Evolutionary conservation across 2,888 invertebrate species (phyloP), one percentile per base, ranked within the genome.

Genomic region (Himalopsyche tibetana): DNA sequence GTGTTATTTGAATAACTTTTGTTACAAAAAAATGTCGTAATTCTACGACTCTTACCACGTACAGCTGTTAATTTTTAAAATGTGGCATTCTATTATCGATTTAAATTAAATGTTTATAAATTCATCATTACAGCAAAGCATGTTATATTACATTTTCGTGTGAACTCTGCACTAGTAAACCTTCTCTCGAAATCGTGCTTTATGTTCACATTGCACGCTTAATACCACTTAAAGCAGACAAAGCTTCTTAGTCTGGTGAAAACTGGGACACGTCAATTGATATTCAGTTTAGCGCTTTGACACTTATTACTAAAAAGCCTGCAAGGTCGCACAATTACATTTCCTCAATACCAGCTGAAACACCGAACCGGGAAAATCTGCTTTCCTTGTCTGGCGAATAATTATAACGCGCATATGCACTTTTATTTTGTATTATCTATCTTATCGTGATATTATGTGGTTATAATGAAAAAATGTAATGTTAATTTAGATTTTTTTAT

Each of bases 251-350:
- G 28, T 28, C 15, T 63, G 19, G 9, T 1, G 19, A 63, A 19
- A n/a, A 63, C 8, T 63, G 28, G 63, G 11, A 63, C 63, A n/a
- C 63, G 63, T 19, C 19, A 19, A 63, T 63, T 63, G n/a, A 63
- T 63, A 63, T 63, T 63, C 63, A 63, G 63, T 19, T 19, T 28
- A 63, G 63, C 63, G 28, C 63, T 56, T 56, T 56, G 56, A 56
- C 56, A 8, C 56, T 63, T 63, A 28, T 19, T 19, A 63, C 19
- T 8, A 63, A 63, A n/a, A n/a, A 28, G 8, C 28, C 19, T 63
- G 19, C 63, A 63, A 19, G 63, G 63, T 63, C 63, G 63, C 28
- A 63, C 19, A 63, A 19, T 63, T 51, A 12, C 51, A 8, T 63
- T 63, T 63, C 63, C 63, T 63, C 6, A 8, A n/a, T 11, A 11